Conservation (phyloP, 2,797 vertebrate species). For the Scyliorhinus canicula region DNA sequence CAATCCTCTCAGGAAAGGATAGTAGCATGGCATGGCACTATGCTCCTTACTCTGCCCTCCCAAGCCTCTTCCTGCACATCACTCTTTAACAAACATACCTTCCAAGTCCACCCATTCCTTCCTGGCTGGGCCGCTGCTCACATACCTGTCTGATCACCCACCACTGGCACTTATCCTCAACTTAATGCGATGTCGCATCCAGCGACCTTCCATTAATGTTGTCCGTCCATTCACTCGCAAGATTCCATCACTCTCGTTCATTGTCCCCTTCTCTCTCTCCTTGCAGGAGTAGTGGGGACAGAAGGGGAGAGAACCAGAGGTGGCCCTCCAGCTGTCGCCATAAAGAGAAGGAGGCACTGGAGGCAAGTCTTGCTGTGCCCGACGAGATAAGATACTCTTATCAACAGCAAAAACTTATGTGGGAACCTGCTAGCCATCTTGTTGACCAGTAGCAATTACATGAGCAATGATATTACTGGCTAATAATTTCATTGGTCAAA, state of each 20-base stretch:
- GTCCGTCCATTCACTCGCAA: not conserved
- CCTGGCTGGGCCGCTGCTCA: not conserved
- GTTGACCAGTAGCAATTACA: not conserved
- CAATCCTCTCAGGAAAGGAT: not conserved
- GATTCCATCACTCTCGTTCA: not conserved
- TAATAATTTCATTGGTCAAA: not conserved
- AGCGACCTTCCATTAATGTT: not conserved
- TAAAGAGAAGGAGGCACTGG: not conserved
- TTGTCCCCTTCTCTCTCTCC: not conserved
- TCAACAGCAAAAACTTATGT: not conserved
- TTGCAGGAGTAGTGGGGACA: not conserved
- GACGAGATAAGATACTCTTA: not conserved
- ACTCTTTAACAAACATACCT: not conserved
- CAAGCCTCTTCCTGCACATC: not conserved
- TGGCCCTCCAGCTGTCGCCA: too few species aligned
- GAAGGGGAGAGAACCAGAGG: too few species aligned
- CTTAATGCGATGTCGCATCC: not conserved
- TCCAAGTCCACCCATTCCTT: not conserved
- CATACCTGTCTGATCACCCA: too few species aligned
- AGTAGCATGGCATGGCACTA: too few species aligned
- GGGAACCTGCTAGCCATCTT: not conserved
- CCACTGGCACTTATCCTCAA: too few species aligned
- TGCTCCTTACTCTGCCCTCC: not conserved
- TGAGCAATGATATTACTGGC: too few species aligned
- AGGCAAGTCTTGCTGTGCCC: not conserved